These are phyloP conservation scores for Euura lappo DNA, from an alignment of 1,140 invertebrate genomes.

Conservation along the genomic window DNA sequence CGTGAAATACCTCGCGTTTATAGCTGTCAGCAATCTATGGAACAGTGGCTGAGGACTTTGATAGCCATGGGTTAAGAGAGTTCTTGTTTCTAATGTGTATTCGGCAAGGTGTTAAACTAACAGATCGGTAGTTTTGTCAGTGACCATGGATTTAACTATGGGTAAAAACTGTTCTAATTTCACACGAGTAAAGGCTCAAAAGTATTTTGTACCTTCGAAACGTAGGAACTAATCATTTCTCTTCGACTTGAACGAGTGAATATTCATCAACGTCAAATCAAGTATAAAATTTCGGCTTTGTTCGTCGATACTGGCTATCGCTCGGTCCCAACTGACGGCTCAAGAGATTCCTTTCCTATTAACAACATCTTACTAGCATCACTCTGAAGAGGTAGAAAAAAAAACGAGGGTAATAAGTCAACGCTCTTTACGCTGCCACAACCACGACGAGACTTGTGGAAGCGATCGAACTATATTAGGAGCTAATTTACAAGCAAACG, in stretches of 20 bases:
- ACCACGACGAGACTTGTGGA: not conserved
- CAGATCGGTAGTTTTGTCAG: no score
- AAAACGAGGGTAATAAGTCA: constrained; percentile 36
- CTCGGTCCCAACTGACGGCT: constrained; percentile 34
- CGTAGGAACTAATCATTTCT: constrained; percentile 2
- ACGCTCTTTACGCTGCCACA: constrained; percentile 23
- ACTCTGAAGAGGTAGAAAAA: constrained; percentile 30
- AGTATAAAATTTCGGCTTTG: constrained; percentile 7
- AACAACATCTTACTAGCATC: constrained; percentile 44
- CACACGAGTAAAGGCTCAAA: no score
- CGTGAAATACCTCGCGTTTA: not conserved
- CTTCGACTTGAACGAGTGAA: not conserved
- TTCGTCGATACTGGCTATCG: constrained; percentile 38
- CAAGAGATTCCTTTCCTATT: constrained; percentile 41
- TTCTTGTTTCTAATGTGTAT: not conserved
- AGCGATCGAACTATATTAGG: constrained; percentile 1
- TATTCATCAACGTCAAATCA: constrained; percentile 7
- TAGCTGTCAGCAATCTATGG: not conserved
- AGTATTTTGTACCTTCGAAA: not conserved
- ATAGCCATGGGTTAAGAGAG: not conserved
- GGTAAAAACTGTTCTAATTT: no score
- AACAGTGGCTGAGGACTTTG: not conserved
- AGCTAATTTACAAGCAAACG: no score
- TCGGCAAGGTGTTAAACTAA: no score
- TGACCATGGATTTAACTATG: no score